These are phyloP conservation scores for Centropus unirufus DNA, from an alignment of 2,113 vertebrate species.

Conservation along the genomic window DNA sequence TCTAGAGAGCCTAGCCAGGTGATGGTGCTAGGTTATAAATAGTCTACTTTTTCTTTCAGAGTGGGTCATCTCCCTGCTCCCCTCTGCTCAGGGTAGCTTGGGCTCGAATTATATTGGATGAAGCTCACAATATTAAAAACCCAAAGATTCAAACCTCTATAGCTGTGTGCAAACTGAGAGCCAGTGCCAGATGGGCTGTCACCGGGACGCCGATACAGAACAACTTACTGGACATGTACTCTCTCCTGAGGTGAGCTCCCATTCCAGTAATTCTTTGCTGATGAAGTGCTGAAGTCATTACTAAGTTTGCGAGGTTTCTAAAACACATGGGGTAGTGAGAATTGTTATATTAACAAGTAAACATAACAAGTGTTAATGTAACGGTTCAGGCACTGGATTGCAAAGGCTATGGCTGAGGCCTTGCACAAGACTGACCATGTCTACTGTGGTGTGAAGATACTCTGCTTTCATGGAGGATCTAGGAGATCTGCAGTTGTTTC, in stretches of 20 bases:
- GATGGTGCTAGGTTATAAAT: neutral
- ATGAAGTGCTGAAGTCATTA: neutral
- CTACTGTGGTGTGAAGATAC: neutral
- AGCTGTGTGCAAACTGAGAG: constrained; percentile 88
- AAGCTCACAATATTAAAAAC: constrained; percentile 96
- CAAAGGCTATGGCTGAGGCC: neutral
- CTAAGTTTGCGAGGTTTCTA: neutral
- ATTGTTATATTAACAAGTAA: neutral
- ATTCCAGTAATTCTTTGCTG: neutral
- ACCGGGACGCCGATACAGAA: constrained; percentile 97
- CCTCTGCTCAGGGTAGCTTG: constrained; percentile 86
- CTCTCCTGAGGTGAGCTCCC: constrained; percentile 88
- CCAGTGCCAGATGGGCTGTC: constrained; percentile 89
- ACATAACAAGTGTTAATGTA: too few relatives aligned
- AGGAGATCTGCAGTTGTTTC: neutral
- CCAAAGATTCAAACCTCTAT: constrained; percentile 90
- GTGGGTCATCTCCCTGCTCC: constrained; percentile 54
- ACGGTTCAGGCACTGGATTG: neutral
- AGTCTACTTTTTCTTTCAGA: constrained; percentile 52
- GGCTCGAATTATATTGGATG: constrained; percentile 91
- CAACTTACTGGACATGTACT: constrained; percentile 96
- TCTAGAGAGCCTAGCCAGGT: neutral
- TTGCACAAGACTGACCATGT: neutral
- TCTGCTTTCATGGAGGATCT: neutral
- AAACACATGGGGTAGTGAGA: neutral